Base-by-base conservation (phyloP, 2,113 vertebrate species). In the Tragelaphus strepsiceros region DNA sequence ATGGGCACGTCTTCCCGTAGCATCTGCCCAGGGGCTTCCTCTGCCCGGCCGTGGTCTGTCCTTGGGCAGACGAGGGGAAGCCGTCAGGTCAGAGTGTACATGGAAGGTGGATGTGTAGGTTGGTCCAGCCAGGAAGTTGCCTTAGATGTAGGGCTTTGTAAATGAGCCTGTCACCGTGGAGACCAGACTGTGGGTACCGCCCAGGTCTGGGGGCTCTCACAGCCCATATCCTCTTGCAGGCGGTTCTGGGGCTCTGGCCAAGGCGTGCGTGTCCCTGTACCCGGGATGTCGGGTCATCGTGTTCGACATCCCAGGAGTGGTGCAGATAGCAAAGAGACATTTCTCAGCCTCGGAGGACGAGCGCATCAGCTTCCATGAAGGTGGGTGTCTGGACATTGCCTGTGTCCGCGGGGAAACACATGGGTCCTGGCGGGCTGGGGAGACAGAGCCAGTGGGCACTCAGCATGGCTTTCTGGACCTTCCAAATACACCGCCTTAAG, bases 181-280 rank as follows among this genome's bases (percentile, higher is more conserved):
- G 17, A n/a, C 35, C 28, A 5, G 19, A 8, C 19, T 1, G 6
- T 24, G 51, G 53, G 80, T 4, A 4, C 51, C 21, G 0, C 32
- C 12, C 21, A 2, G 0, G 81, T 16, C 21, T 9, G 24, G n/a
- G 1, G 5, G 26, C 6, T 1, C 2, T 0, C 53, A 1, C 9
- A 0, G 1, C 0, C 43, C 0, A 0, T 2, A 59, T 16, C 26
- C 6, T 0, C 28, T 24, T 6, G 22, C 80, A 99, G 99, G 99
- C 49, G 99, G 99, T 22, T 99, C 99, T 12, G 99, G 99, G 39
- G 99, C 99, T 62, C 98, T 99, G 98, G 99, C 99, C 32, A 98
- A 87, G 87, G 99, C 98, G 6, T 99, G 98, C 93, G 98, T 98
- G 28, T 98, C 99, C 15, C 97, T 98, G 58, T 99, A 99, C 98